Evolutionary conservation across 2,888 invertebrate genomes (phyloP).

Genomic region (Acanthosoma haemorrhoidale): DNA sequence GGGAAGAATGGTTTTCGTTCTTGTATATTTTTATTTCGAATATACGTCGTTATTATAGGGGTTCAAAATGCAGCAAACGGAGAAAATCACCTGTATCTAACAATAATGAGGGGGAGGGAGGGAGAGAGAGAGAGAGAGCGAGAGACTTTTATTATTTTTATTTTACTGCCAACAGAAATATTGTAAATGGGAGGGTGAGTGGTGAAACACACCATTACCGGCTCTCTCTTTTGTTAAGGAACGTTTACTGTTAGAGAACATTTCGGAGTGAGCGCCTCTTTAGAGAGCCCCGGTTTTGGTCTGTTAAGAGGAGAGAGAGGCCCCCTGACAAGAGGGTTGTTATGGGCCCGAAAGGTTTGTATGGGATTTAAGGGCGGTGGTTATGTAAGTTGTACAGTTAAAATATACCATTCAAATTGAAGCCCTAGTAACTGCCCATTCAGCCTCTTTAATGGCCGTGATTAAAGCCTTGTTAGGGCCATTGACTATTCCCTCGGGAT

Average conservation of each 20-base stretch:
- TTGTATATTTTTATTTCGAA: too few species aligned
- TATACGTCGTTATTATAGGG: too few species aligned
- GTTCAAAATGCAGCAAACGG: too few species aligned
- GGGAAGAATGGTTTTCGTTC: too few species aligned
- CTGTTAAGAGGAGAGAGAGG: neutral
- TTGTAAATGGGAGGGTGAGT: conserved; percentile 4
- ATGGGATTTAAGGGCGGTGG: neutral
- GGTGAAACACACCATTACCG: conserved; percentile 1
- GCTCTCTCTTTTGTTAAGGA: conserved; percentile 3
- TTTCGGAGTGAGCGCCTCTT: conserved; percentile 10
- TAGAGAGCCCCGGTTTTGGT: conserved; percentile 2
- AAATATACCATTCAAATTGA: neutral
- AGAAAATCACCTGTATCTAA: too few species aligned
- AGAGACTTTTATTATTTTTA: too few species aligned
- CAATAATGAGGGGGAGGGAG: too few species aligned
- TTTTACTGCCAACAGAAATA: neutral
- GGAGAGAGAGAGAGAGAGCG: too few species aligned
- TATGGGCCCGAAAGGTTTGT: conserved; percentile 1
- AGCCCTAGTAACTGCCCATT: neutral
- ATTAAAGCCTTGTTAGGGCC: neutral
- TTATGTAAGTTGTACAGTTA: conserved; percentile 4
- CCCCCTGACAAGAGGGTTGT: neutral
- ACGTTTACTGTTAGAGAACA: neutral
- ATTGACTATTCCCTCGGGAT: neutral
- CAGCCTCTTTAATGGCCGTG: neutral